Conservation (phyloP, 2,888 invertebrate genomes). For the Eubasilissa splendida region DNA sequence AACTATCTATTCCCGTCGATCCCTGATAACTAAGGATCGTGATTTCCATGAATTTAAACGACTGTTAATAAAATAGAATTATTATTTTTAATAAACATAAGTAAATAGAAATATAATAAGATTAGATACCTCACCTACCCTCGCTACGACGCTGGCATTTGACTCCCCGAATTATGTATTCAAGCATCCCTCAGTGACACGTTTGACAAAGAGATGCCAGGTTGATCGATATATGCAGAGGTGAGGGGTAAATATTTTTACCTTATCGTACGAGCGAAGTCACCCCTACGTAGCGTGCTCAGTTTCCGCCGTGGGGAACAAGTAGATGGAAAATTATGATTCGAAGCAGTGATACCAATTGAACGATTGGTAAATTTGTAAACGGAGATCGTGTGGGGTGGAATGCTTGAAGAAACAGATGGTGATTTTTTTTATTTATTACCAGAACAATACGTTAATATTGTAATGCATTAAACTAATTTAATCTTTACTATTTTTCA, state of each 20-base stretch:
- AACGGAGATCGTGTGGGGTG: not conserved
- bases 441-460: too few species aligned
- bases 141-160: conserved; percentile 5
- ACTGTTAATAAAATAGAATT: too few species aligned
- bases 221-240: conserved; percentile 15
- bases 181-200: conserved; percentile 47
- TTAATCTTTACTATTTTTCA: too few species aligned
- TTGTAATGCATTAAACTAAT: too few species aligned
- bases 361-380: conserved; percentile 39
- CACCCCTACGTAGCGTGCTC: conserved; percentile 5
- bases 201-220: conserved; percentile 45
- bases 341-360: conserved; percentile 1
- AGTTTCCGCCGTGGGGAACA: conserved; percentile 29
- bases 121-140: not conserved
- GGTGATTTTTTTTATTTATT: not conserved
- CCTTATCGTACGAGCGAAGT: conserved; percentile 20
- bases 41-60: too few species aligned
- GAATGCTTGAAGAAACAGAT: not conserved
- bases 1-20: too few species aligned
- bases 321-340: conserved; percentile 43
- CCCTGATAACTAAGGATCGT: too few species aligned
- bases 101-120: too few species aligned
- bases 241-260: conserved; percentile 46
- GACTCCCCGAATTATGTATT: conserved; percentile 43
- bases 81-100: too few species aligned